Evolutionary conservation across 2,113 vertebrate species (phyloP).

Genomic region (Setophaga coronata): DNA sequence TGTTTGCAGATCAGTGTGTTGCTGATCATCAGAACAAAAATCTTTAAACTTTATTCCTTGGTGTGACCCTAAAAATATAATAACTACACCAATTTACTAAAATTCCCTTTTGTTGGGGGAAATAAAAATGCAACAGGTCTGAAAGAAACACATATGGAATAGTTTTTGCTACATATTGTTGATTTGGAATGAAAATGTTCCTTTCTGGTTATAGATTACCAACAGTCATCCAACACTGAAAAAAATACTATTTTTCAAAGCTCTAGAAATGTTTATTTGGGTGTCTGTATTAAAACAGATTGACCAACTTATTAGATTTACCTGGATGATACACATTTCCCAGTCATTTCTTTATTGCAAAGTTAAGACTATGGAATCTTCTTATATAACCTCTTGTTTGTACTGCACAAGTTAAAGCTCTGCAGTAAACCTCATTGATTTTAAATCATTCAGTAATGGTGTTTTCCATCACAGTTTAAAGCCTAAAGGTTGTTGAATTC

Average conservation of each 20-base stretch:
- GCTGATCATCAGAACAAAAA: neutral
- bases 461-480: slow-evolving; percentile 11
- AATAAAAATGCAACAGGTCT: neutral
- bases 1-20: accelerated
- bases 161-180: neutral
- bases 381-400: neutral
- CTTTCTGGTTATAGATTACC: neutral
- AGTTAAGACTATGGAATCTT: neutral
- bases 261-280: neutral
- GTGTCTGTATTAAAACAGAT: neutral
- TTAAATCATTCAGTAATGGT: neutral
- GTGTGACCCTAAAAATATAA: neutral
- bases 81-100: neutral
- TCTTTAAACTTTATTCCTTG: neutral
- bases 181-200: neutral
- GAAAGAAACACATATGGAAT: neutral
- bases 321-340: neutral
- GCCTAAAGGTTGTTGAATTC: neutral
- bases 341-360: neutral
- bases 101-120: accelerated
- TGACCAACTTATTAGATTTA: neutral
- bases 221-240: neutral
- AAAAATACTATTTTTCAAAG: neutral
- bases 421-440: neutral
- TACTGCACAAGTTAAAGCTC: neutral